Conservation (phyloP, 1,140 invertebrate genomes). For the Linepithema humile region DNA sequence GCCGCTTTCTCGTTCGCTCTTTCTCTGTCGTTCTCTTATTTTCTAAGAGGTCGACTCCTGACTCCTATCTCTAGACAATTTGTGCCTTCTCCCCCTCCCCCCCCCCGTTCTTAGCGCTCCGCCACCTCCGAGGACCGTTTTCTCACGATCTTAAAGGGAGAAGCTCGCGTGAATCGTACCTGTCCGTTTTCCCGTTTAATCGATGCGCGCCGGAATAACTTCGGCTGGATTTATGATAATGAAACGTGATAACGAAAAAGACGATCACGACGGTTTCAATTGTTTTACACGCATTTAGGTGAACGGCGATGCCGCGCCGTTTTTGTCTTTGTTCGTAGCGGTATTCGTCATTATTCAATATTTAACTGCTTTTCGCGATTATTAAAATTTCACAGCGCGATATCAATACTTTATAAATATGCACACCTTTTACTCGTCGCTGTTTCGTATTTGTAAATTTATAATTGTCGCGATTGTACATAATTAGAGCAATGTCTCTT, state of each 20-base stretch:
- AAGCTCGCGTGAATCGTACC: constrained; percentile 48
- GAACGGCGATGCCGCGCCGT: background rate
- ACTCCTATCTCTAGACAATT: constrained; percentile 70
- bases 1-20: background rate
- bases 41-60: constrained; percentile 68
- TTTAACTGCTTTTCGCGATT: background rate
- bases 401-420: background rate
- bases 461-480: constrained; percentile 8
- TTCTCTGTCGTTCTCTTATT: constrained; percentile 56
- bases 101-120: constrained; percentile 3
- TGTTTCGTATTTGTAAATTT: background rate
- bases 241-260: constrained; percentile 17
- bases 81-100: constrained; percentile 55
- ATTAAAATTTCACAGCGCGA: background rate
- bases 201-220: constrained; percentile 46
- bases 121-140: constrained; percentile 52
- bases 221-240: constrained; percentile 41
- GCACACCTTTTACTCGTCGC: background rate
- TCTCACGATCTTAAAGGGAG: constrained; percentile 58
- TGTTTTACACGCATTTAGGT: background rate
- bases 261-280: background rate
- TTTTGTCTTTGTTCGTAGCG: background rate
- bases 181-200: constrained; percentile 65
- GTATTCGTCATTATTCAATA: background rate
- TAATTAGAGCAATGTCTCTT: constrained; percentile 24